Base-by-base conservation (phyloP, 2,797 vertebrate species). In the Hippocampus kuda region DNA sequence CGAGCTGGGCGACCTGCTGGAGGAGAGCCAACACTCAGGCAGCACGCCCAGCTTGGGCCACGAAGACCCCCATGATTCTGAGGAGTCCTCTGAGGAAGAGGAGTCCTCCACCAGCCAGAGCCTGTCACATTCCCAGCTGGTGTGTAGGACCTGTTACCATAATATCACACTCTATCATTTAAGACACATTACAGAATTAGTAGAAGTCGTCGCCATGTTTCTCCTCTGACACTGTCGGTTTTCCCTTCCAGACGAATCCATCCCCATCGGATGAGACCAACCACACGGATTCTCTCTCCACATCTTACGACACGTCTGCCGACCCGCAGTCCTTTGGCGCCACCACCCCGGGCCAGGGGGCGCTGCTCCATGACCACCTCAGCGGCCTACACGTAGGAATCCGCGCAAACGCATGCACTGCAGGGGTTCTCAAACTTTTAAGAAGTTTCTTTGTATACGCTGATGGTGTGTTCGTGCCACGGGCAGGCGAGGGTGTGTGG, bases 101-200 rank as follows among this genome's bases (percentile, higher is more conserved):
- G 95, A 99, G 87, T 95, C 97, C 71, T 94, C 96, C 22, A 91
- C 95, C 59, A 98, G 95, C 89, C 97, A 96, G 85, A 95, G 95
- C 84, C 89, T 98, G 68, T 94, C 95, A 72, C 94, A 93, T 76
- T 94, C 95, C 2, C 91, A 92, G 72, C 88, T 92, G 1, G 91
- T 92, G 83, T 30, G 88, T 87, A 64, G 41, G 9, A 38, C 18
- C 15, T 41, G 12, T 4, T 15, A 5, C 9, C 53, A 24, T 2
- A 56, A 56, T 11, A n/a, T 12, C n/a, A 12, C 53, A 53, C 51
- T 53, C 9, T 2, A 2, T 24, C 9, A 24, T 24, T 56, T n/a
- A 56, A 24, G n/a, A 56, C 1, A 11, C 53, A 1, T 56, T 56
- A 3, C 53, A 3, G 22, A 51, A 18, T 53, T 1, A 22, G 3